Percentiles rank a stretch among this genome's conserved stretches.
phyloP scores from a whole-genome alignment of 1,140 invertebrate species.

The Trichonephila clavipes region DNA sequence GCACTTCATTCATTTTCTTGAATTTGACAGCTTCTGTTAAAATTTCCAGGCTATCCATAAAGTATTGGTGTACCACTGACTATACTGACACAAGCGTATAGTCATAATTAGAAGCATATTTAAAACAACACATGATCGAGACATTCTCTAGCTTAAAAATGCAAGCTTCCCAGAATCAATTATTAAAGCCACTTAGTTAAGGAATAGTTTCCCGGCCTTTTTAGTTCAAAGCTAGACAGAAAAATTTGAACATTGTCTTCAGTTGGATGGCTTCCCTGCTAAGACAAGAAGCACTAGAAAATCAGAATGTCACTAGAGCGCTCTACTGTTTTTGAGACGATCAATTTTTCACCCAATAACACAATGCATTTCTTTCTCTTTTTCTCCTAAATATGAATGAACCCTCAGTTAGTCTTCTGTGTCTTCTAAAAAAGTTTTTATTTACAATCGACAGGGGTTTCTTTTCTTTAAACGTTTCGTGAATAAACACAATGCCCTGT shows the following conservation, averaged over 20 bases:
- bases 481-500: not conserved
- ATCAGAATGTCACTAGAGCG: not conserved
- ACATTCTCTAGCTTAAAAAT: too few species aligned
- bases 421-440: not conserved
- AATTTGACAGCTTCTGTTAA: too few species aligned
- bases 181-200: not conserved
- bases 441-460: not conserved
- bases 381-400: not conserved
- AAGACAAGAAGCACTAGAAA: conserved; percentile 42
- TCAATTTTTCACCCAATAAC: conserved; percentile 10
- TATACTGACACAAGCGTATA: too few species aligned
- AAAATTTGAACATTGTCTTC: not conserved
- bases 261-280: conserved; percentile 25
- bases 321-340: not conserved
- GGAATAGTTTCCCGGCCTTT: not conserved
- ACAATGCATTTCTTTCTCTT: not conserved
- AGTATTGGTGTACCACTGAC: too few species aligned
- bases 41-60: too few species aligned
- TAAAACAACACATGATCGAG: too few species aligned
- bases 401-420: not conserved
- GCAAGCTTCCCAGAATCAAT: not conserved
- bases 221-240: not conserved
- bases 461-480: not conserved
- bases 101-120: too few species aligned
- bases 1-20: too few species aligned